Percentiles rank a stretch among this genome's conserved stretches.
Conservation (phyloP, 2,888 invertebrate genomes). For the Drosophila macrospina region DNA sequence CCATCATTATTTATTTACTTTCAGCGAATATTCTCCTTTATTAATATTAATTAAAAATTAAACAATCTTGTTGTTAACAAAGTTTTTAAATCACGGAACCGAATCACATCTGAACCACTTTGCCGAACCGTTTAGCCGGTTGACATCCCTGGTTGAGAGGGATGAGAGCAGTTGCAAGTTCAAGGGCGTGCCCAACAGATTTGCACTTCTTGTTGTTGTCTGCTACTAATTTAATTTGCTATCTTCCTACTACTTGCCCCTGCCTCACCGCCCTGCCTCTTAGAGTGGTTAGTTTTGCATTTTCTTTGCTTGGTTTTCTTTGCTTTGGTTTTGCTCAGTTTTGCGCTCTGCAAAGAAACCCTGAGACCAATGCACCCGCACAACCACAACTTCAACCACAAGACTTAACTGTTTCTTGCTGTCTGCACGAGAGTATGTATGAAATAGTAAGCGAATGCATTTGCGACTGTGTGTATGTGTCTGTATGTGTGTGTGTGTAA, state of each 20-base stretch:
- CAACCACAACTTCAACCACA: conserved; percentile 40
- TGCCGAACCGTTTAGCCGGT: conserved; percentile 16
- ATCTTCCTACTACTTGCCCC: background rate
- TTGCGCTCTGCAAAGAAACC: conserved; percentile 44
- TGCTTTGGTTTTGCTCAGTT: conserved; percentile 6
- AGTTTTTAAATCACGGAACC: background rate
- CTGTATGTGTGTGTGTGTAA: conserved; percentile 18
- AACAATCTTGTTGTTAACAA: too few species aligned
- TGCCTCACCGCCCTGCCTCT: background rate
- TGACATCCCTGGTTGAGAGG: conserved; percentile 13
- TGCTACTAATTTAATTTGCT: conserved; percentile 58
- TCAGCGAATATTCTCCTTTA: too few species aligned
- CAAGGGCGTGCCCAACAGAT: conserved; percentile 73
- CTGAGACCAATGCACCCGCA: conserved; percentile 53
- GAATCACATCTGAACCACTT: conserved; percentile 2
- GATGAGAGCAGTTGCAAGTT: conserved; percentile 55
- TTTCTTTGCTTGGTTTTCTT: conserved; percentile 36
- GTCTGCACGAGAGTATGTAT: conserved; percentile 21
- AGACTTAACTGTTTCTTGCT: conserved; percentile 51
- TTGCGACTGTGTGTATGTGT: conserved; percentile 7
- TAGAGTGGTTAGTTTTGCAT: conserved; percentile 42
- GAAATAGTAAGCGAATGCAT: background rate
- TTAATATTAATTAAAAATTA: too few species aligned
- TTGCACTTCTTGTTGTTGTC: conserved; percentile 38
- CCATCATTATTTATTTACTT: too few species aligned